These are phyloP conservation scores for Cataglyphis livida DNA, from an alignment of 2,888 invertebrate species.

Conservation along the genomic window DNA sequence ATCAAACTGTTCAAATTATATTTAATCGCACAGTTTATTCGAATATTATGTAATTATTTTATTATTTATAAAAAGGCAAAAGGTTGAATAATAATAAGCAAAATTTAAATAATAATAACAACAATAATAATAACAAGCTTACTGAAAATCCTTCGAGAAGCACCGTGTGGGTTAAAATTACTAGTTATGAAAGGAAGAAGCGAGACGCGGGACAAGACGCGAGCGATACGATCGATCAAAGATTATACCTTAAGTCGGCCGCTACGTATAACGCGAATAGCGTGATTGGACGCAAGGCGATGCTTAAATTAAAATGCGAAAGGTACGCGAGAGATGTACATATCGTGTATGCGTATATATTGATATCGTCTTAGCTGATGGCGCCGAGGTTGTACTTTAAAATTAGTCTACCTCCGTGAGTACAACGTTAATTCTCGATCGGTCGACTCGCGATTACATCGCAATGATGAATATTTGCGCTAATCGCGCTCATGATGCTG, in stretches of 20 bases:
- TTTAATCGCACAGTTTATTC: neutral
- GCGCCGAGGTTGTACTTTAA: constrained; percentile 32
- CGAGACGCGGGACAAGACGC: constrained; percentile 68
- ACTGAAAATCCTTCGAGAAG: constrained; percentile 29
- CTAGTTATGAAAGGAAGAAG: constrained; percentile 48
- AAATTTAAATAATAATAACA: constrained; percentile 28
- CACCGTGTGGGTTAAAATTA: constrained; percentile 53
- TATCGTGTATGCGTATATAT: constrained; percentile 2
- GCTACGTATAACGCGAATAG: constrained; percentile 42
- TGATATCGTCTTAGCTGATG: constrained; percentile 23
- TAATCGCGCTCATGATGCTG: constrained; percentile 28
- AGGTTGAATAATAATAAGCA: neutral
- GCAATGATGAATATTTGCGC: constrained; percentile 55
- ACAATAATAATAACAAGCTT: constrained; percentile 44
- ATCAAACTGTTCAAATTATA: neutral
- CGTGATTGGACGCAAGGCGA: constrained; percentile 66
- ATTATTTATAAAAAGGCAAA: constrained; percentile 5
- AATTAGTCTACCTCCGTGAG: constrained; percentile 43
- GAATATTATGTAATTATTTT: constrained; percentile 36
- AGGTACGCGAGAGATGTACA: constrained; percentile 16
- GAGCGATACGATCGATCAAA: constrained; percentile 70
- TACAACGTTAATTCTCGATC: constrained; percentile 54
- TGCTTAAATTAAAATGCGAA: constrained; percentile 58
- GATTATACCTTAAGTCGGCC: constrained; percentile 68
- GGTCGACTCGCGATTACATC: constrained; percentile 58